These are phyloP conservation scores for Aphodius granarius DNA, from an alignment of 2,888 invertebrate species.

Conservation along the genomic window DNA sequence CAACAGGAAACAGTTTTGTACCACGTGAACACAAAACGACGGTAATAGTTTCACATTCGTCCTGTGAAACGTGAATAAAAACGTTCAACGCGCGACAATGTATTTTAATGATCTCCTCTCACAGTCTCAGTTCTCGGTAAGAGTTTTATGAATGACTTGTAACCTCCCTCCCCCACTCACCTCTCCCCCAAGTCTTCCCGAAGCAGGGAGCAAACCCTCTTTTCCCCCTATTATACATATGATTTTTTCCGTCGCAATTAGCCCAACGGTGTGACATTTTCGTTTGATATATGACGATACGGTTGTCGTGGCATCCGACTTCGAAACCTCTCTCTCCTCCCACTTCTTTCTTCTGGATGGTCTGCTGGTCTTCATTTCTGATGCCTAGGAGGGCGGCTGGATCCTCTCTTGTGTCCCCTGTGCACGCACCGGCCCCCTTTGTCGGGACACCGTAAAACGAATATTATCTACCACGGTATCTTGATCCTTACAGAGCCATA, in stretches of 20 bases:
- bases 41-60: neutral
- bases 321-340: conserved; percentile 21
- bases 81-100: conserved; percentile 1
- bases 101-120: neutral
- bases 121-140: conserved; percentile 20
- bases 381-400: neutral
- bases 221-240: conserved; percentile 18
- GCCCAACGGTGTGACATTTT: conserved; percentile 26
- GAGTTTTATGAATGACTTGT: conserved; percentile 21
- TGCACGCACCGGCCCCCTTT: conserved; percentile 15
- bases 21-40: neutral
- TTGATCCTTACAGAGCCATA: conserved; percentile 3
- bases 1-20: conserved; percentile 5
- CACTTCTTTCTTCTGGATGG: conserved; percentile 8
- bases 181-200: neutral
- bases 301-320: conserved; percentile 27
- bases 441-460: conserved; percentile 19
- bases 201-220: neutral
- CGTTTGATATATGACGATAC: conserved; percentile 28
- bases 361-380: neutral
- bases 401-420: neutral
- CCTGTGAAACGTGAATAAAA: neutral
- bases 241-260: conserved; percentile 27
- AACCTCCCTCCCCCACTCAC: neutral
- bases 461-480: conserved; percentile 6